Percentiles rank a stretch among this genome's conserved stretches.
phyloP scores from a whole-genome alignment of 2,797 vertebrate genomes.

The Microchirus variegatus region DNA sequence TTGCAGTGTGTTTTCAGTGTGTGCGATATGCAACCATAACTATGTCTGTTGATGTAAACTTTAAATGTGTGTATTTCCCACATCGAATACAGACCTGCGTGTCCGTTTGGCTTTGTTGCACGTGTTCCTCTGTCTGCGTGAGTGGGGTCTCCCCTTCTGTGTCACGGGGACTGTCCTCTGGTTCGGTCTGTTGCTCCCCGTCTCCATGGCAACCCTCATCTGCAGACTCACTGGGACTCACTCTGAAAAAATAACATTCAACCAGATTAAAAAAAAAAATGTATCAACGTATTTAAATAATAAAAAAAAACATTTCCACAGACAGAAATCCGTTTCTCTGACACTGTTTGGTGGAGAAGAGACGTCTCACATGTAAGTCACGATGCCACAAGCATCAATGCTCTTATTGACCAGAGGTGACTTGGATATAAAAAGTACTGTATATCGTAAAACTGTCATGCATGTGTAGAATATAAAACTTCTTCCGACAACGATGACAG shows the following conservation, averaged over 20 bases:
- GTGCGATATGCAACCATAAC: too few species aligned
- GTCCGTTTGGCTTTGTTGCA: constrained; percentile 45
- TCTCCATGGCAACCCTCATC: constrained; percentile 51
- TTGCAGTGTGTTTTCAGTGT: too few species aligned
- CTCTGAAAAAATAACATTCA: constrained; percentile 30
- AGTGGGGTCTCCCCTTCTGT: constrained; percentile 47
- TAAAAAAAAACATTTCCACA: not conserved
- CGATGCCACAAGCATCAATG: too few species aligned
- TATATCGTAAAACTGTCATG: too few species aligned
- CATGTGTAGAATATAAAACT: too few species aligned
- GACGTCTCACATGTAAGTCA: too few species aligned
- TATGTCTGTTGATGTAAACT: too few species aligned
- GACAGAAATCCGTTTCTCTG: too few species aligned
- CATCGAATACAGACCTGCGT: constrained; percentile 47
- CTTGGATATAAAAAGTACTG: too few species aligned
- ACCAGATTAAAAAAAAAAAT: not conserved
- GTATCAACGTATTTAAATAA: not conserved
- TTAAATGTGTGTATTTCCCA: not conserved
- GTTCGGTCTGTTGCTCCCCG: constrained; percentile 45
- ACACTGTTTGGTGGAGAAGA: too few species aligned
- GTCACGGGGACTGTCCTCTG: constrained; percentile 50
- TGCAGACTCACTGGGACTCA: constrained; percentile 48
- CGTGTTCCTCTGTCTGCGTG: constrained; percentile 27
- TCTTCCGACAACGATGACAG: too few species aligned
- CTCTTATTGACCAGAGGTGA: too few species aligned